These are phyloP conservation scores for Rattus rattus DNA, from an alignment of 2,113 vertebrate genomes.

Conservation along the genomic window DNA sequence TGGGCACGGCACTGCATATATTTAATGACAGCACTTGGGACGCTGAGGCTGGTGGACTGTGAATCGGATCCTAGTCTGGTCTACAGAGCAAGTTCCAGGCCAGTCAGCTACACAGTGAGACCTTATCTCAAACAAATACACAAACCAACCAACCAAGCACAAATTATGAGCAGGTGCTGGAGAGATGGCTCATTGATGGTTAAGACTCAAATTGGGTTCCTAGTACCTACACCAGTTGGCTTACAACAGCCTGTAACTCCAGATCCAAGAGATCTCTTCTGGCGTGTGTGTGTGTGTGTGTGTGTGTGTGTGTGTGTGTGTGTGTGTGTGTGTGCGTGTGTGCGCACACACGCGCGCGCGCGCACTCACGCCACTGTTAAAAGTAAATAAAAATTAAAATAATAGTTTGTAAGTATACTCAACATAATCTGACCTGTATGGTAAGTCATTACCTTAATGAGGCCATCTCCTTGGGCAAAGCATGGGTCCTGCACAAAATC, in stretches of 20 bases:
- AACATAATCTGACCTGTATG: background rate
- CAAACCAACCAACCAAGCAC: background rate
- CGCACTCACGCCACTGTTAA: too few species aligned
- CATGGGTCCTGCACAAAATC: constrained; percentile 96
- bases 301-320: too few species aligned
- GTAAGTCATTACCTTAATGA: constrained; percentile 91
- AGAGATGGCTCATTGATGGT: background rate
- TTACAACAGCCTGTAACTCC: background rate
- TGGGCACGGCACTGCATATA: too few species aligned
- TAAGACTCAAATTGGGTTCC: background rate
- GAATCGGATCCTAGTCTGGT: background rate
- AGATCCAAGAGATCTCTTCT: background rate
- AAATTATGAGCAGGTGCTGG: background rate
- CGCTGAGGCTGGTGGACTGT: background rate
- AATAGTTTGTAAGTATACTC: background rate
- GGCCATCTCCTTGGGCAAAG: constrained; percentile 95
- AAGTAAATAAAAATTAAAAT: background rate
- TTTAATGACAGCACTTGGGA: background rate
- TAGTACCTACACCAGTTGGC: background rate
- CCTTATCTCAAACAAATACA: background rate
- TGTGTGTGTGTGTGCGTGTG: too few species aligned
- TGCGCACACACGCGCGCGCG: too few species aligned
- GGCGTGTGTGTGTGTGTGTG: background rate
- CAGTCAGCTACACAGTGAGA: background rate
- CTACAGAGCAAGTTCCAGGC: background rate